A percentile compares a stretch with the other conserved stretches of the same genome.
Evolutionary conservation across 1,140 invertebrate species (phyloP).

Genomic region (Gryon sp.): DNA sequence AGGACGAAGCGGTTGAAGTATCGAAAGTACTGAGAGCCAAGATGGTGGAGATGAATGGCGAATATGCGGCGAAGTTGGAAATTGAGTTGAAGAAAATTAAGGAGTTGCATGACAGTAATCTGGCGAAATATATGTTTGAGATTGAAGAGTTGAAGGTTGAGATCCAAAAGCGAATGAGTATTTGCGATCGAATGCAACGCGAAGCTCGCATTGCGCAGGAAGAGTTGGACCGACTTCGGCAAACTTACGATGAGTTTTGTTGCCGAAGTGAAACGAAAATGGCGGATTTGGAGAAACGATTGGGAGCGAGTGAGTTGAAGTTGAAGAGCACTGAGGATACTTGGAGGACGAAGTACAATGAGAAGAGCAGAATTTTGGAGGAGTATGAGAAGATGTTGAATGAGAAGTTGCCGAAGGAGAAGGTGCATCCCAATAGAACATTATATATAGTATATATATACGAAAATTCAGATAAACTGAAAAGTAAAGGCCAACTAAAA

Average conservation of each 20-base stretch:
- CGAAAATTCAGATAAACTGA: too few relatives aligned
- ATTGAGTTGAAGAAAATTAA: conserved; percentile 65
- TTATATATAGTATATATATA: too few relatives aligned
- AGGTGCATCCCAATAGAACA: too few relatives aligned
- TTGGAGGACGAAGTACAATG: conserved; percentile 78
- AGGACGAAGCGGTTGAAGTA: conserved; percentile 76
- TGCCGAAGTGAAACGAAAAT: conserved; percentile 76
- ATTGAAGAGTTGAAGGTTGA: conserved; percentile 75
- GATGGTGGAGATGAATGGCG: conserved; percentile 64
- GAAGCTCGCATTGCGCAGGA: conserved; percentile 80
- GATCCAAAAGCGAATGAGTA: conserved; percentile 69
- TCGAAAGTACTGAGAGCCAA: conserved; percentile 63
- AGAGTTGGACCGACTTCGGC: conserved; percentile 76
- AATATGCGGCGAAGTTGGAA: conserved; percentile 67
- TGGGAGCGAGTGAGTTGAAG: conserved; percentile 75
- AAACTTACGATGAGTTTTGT: conserved; percentile 73
- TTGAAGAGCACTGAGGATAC: conserved; percentile 64
- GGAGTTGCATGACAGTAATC: conserved; percentile 66
- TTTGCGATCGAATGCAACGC: conserved; percentile 72
- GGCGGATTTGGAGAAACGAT: conserved; percentile 77
- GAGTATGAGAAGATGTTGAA: conserved; percentile 67
- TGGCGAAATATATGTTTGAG: conserved; percentile 70
- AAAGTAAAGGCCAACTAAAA: conserved; percentile 9
- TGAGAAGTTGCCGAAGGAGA: conserved; percentile 66
- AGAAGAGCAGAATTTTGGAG: conserved; percentile 66